Percentiles rank a stretch among this genome's conserved stretches.
These are phyloP conservation scores for Parauchenoglanis punctatus DNA, from an alignment of 2,797 vertebrate species.

Conservation along the genomic window DNA sequence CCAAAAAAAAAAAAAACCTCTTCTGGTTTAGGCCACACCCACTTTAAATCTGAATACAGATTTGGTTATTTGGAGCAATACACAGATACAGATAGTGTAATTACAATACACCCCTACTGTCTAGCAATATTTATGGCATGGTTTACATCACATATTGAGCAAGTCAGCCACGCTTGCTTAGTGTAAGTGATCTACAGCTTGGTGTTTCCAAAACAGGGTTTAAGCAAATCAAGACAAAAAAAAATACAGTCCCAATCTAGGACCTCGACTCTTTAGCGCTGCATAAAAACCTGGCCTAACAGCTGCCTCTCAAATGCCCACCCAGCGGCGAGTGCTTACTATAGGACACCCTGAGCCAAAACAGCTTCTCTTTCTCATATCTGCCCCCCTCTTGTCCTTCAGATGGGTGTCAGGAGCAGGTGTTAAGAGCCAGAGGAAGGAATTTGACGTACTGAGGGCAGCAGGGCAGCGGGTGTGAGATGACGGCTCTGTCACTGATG, in stretches of 20 bases:
- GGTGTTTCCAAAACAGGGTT: constrained; percentile 55
- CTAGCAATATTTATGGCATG: constrained; percentile 7
- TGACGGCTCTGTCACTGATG: constrained; percentile 53
- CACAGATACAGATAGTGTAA: not conserved
- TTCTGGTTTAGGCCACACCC: not conserved
- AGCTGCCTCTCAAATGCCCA: constrained; percentile 53
- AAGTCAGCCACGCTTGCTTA: constrained; percentile 42
- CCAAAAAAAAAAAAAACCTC: not conserved
- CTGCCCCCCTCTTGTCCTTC: constrained; percentile 30
- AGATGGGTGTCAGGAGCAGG: constrained; percentile 54
- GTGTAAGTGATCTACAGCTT: constrained; percentile 28
- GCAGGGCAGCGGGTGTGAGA: constrained; percentile 49
- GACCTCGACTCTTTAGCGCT: not conserved
- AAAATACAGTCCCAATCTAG: constrained; percentile 35
- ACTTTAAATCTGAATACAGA: not conserved
- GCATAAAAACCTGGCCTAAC: constrained; percentile 18
- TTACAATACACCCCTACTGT: constrained; percentile 1
- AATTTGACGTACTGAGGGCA: constrained; percentile 45
- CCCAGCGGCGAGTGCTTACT: constrained; percentile 47
- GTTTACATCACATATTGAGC: constrained; percentile 29
- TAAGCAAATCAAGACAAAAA: constrained; percentile 50
- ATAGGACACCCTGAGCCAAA: constrained; percentile 40
- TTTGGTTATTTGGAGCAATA: not conserved
- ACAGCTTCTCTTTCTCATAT: constrained; percentile 48
- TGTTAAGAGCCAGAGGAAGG: constrained; percentile 57